Percentiles rank a stretch among this genome's conserved stretches.
Evolutionary conservation across 2,888 invertebrate genomes (phyloP).

Genomic region (Drosophila mercatorum): DNA sequence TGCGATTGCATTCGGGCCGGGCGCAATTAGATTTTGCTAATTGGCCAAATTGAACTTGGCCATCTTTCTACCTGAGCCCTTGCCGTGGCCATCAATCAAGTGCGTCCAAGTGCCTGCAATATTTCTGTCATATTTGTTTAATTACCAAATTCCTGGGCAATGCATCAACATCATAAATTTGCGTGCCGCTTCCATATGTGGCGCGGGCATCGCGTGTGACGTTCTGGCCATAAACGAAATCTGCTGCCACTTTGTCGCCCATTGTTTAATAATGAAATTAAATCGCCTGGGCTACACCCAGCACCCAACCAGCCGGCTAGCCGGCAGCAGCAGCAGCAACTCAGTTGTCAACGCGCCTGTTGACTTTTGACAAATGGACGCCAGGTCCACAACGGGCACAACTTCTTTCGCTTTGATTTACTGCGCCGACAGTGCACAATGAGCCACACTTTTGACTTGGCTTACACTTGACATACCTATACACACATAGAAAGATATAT

Average conservation of each 20-base stretch:
- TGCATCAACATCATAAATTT: slow-evolving; percentile 74
- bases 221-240: slow-evolving; percentile 69
- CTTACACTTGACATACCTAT: background rate
- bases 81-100: slow-evolving; percentile 48
- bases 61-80: background rate
- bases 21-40: slow-evolving; percentile 42
- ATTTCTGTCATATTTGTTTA: slow-evolving; percentile 82
- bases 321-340: background rate
- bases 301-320: background rate
- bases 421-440: slow-evolving; percentile 67
- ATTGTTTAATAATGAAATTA: slow-evolving; percentile 79
- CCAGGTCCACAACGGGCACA: slow-evolving; percentile 41
- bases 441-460: slow-evolving; percentile 49
- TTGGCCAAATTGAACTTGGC: slow-evolving; percentile 21
- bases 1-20: slow-evolving; percentile 29
- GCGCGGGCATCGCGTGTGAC: slow-evolving; percentile 49
- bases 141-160: slow-evolving; percentile 80
- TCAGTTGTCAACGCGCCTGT: slow-evolving; percentile 77
- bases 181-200: slow-evolving; percentile 44
- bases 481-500: too few relatives aligned
- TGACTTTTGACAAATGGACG: slow-evolving; percentile 78
- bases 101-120: slow-evolving; percentile 61
- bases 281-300: slow-evolving; percentile 49
- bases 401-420: slow-evolving; percentile 63
- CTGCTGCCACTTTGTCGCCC: slow-evolving; percentile 78